Evolutionary conservation across 2,888 invertebrate genomes (phyloP).

Genomic region (Tipula lateralis): DNA sequence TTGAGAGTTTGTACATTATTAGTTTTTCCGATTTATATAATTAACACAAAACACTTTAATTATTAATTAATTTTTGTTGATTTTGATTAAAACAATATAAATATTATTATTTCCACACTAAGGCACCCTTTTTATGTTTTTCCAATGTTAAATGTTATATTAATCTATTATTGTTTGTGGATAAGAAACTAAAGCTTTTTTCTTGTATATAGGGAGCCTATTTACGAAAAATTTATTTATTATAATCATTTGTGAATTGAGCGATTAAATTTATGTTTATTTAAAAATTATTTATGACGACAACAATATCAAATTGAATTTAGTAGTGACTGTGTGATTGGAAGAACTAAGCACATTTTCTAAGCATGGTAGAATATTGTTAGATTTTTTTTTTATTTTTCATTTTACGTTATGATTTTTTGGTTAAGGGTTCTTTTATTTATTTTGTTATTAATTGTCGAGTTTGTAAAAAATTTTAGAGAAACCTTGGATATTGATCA

Average conservation of each 20-base stretch:
- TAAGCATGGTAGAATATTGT: slow-evolving; percentile 51
- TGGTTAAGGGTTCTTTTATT: background rate
- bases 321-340: slow-evolving; percentile 48
- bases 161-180: background rate
- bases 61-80: slow-evolving; percentile 29
- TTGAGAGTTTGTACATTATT: slow-evolving; percentile 30
- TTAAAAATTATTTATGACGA: background rate
- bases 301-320: slow-evolving; percentile 31
- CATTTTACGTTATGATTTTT: background rate
- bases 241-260: slow-evolving; percentile 29
- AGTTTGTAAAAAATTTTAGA: background rate
- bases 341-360: slow-evolving; percentile 53
- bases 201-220: slow-evolving; percentile 24
- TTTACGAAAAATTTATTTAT: slow-evolving; percentile 5
- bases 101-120: background rate
- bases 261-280: background rate
- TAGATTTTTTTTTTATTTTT: background rate
- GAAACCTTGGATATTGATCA: background rate
- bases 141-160: background rate
- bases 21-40: slow-evolving; percentile 29
- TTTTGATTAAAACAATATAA: slow-evolving; percentile 33
- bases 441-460: background rate
- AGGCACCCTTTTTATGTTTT: slow-evolving; percentile 13
- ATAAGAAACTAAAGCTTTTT: slow-evolving; percentile 12
- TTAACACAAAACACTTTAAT: slow-evolving; percentile 27